These are phyloP conservation scores for Acrossocheilus wenchowensis DNA, from an alignment of 2,797 vertebrate genomes.

Conservation along the genomic window DNA sequence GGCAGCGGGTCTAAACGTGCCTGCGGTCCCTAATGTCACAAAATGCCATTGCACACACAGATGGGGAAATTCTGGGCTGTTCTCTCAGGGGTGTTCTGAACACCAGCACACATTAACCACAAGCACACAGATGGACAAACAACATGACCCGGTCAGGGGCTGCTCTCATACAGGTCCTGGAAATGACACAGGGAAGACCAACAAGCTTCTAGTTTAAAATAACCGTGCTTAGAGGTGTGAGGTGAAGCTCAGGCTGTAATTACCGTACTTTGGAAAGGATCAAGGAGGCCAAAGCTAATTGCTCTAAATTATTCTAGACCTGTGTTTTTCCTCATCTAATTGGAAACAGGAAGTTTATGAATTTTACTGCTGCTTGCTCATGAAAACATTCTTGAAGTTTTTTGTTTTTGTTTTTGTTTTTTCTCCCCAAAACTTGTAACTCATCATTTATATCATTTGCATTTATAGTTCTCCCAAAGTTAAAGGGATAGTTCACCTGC, in stretches of 20 bases:
- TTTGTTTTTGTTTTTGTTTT: too few species aligned
- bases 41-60: constrained; percentile 40
- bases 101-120: constrained; percentile 42
- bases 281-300: constrained; percentile 42
- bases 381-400: not conserved
- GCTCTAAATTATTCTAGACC: constrained; percentile 40
- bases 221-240: constrained; percentile 43
- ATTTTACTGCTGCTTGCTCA: not conserved
- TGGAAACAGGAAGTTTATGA: constrained; percentile 28
- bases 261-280: constrained; percentile 50
- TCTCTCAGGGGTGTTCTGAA: constrained; percentile 21
- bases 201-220: constrained; percentile 39
- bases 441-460: not conserved
- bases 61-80: constrained; percentile 9
- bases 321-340: constrained; percentile 45
- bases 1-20: not conserved
- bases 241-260: constrained; percentile 50
- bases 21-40: constrained; percentile 15
- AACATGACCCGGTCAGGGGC: constrained; percentile 16
- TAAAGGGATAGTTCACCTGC: too few species aligned
- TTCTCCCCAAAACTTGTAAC: not conserved
- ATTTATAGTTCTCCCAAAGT: not conserved
- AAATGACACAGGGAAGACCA: constrained; percentile 45
- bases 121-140: constrained; percentile 31
- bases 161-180: constrained; percentile 26